A percentile compares a stretch with the other conserved stretches of the same genome.
These are phyloP conservation scores for Samia ricini DNA, from an alignment of 1,140 invertebrate genomes.

Conservation along the genomic window DNA sequence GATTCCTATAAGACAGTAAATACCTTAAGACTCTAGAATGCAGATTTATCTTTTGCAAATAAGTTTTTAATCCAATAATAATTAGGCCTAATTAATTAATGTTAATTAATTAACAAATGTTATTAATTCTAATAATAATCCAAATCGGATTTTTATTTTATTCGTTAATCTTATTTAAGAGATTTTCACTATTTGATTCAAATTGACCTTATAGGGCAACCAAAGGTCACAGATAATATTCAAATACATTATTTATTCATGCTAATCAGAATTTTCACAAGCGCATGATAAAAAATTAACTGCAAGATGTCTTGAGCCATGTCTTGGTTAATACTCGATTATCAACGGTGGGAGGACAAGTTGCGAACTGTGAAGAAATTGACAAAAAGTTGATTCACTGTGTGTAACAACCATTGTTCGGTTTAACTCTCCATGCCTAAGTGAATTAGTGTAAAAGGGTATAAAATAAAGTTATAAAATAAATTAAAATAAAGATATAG, in stretches of 20 bases:
- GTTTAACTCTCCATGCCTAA: background rate
- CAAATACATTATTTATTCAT: background rate
- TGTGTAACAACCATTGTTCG: background rate
- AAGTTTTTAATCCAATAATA: too few species aligned
- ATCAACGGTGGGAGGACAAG: conserved; percentile 29
- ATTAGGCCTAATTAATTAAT: too few species aligned
- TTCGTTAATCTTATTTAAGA: too few species aligned
- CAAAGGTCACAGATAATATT: background rate
- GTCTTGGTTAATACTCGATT: conserved; percentile 28
- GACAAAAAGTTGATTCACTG: conserved; percentile 3
- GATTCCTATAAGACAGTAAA: too few species aligned
- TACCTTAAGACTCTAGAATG: too few species aligned
- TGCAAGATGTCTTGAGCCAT: conserved; percentile 22
- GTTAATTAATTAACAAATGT: too few species aligned
- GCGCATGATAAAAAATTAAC: background rate
- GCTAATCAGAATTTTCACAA: background rate
- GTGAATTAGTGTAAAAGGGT: background rate
- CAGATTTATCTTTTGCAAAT: too few species aligned
- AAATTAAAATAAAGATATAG: background rate
- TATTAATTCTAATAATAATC: too few species aligned
- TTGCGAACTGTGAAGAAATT: conserved; percentile 11
- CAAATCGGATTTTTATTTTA: too few species aligned
- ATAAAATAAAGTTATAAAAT: background rate
- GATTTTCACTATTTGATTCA: background rate
- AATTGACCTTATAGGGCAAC: background rate